Percentiles rank a stretch among this genome's conserved stretches.
These are phyloP conservation scores for Bombus turneri DNA, from an alignment of 1,140 invertebrate species.

Conservation along the genomic window DNA sequence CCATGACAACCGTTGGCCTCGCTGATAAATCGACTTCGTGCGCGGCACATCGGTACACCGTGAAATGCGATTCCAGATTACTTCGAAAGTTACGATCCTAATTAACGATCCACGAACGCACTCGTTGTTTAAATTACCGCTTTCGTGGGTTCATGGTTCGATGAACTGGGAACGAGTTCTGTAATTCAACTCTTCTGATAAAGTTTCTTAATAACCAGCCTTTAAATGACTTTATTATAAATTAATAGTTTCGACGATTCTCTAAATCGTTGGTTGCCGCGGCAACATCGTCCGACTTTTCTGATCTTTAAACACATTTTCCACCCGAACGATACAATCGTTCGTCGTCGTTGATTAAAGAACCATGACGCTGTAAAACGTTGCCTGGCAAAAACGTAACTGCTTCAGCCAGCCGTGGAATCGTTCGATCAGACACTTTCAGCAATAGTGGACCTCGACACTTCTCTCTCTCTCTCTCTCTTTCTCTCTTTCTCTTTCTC, in stretches of 20 bases:
- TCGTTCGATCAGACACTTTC: constrained; percentile 46
- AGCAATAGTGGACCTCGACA: background rate
- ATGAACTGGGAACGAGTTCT: constrained; percentile 49
- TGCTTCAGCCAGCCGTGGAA: constrained; percentile 36
- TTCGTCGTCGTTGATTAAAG: constrained; percentile 44
- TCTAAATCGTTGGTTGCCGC: background rate
- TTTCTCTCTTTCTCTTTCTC: no score
- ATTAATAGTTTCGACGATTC: constrained; percentile 31
- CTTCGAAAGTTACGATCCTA: constrained; percentile 66
- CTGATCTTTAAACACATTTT: background rate
- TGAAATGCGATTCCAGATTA: constrained; percentile 70
- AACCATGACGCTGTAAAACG: constrained; percentile 43
- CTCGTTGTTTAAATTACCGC: constrained; percentile 63
- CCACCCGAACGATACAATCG: constrained; percentile 1
- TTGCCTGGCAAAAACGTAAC: constrained; percentile 19
- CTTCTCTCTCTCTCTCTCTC: no score
- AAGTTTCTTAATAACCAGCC: constrained; percentile 42
- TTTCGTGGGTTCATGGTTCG: constrained; percentile 57
- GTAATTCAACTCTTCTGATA: constrained; percentile 58
- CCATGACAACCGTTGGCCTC: constrained; percentile 75
- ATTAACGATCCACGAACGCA: constrained; percentile 65
- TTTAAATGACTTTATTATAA: constrained; percentile 25
- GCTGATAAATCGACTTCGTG: constrained; percentile 71
- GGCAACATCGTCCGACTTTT: background rate
- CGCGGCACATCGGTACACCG: constrained; percentile 65